Conservation (phyloP, 2,888 invertebrate species). For the Macaria liturata region DNA sequence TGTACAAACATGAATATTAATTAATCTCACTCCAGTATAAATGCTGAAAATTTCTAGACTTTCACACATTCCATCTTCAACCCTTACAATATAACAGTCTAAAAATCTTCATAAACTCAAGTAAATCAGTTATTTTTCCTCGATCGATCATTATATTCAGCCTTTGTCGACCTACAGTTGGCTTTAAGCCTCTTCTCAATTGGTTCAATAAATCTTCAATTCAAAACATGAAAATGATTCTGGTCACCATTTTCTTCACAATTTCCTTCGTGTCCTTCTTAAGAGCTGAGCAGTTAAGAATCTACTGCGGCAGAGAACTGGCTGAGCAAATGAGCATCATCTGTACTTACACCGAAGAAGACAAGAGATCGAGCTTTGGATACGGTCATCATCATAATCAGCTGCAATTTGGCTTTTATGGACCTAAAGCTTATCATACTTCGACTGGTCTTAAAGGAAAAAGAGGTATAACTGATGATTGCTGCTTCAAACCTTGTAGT, state of each 20-base stretch:
- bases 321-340: not conserved
- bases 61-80: conserved; percentile 2
- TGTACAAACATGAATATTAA: not conserved
- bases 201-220: no score
- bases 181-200: no score
- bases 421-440: not conserved
- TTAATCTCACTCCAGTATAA: conserved; percentile 2
- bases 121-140: no score
- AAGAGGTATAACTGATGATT: conserved; percentile 1
- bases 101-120: no score
- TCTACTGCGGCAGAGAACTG: not conserved
- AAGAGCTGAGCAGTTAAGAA: not conserved
- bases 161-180: no score
- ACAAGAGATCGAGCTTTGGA: not conserved
- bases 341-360: not conserved
- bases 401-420: not conserved
- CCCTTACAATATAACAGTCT: not conserved
- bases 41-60: not conserved
- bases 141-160: no score
- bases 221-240: no score
- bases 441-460: not conserved
- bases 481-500: conserved; percentile 1
- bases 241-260: no score
- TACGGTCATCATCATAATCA: not conserved
- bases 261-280: no score